Evolutionary conservation across 30 jellyfish, hydroid and myxozoan species (phyloP), one percentile per base, ranked within the genome.

Genomic region (Aurelia coerulea): DNA sequence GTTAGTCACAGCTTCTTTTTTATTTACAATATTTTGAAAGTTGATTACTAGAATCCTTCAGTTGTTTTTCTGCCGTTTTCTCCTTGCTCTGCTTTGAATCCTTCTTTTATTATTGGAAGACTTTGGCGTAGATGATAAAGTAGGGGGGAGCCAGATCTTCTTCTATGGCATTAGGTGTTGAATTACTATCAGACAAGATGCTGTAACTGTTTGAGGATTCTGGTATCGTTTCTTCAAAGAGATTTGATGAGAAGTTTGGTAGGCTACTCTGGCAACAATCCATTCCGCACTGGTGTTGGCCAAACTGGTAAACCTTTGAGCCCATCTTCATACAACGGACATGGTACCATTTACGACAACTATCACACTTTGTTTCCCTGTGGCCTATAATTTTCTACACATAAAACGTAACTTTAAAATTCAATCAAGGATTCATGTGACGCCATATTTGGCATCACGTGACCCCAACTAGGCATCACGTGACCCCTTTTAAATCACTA

Each of bases 321-420:
- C 65, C 10, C 88, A 78, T 78, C 41, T 56, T 58, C 78, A 78
- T 5, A 78, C 88, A 78, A 35, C 62, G 41, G 31, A 19, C 78
- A 62, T 78, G 88, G 34, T 23, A 78, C 88, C 88, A 78, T 19
- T 18, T 56, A 3, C 35, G 6, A 56, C 88, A 78, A 56, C 62
- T 78, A 2, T 78, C 88, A 35, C 88, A 78, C n/a, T 77, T 65
- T 12, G 62, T 78, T 4, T 60, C 88, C 35, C 88, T 78, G n/a
- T n/a, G n/a, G n/a, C n/a, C n/a, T n/a, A n/a, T n/a, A n/a, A n/a
- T n/a, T n/a, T n/a, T n/a, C n/a, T n/a, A n/a, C n/a, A n/a, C n/a
- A n/a, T n/a, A n/a, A n/a, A n/a, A n/a, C n/a, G n/a, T n/a, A n/a
- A n/a, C n/a, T n/a, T n/a, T n/a, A n/a, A n/a, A n/a, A n/a, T n/a